phyloP scores from a whole-genome alignment of 2,113 vertebrate species.

The Progne subis region DNA sequence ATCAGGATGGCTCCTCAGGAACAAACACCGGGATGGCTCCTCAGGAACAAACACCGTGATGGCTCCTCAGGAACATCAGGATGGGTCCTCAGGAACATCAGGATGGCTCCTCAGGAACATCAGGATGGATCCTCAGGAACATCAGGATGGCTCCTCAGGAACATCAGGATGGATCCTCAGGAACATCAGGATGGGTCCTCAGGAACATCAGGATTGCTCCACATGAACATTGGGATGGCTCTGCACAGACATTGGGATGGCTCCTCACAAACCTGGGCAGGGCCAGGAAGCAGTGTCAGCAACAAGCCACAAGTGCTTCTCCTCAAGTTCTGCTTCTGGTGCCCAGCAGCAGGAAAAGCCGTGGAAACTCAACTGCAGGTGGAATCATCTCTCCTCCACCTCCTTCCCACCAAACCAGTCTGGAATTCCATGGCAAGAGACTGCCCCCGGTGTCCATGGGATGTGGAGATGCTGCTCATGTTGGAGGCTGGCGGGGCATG shows the following conservation, averaged over 20 bases:
- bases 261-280: not conserved
- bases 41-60: no score
- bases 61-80: not conserved
- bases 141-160: rapidly evolving
- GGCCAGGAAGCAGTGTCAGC: not conserved
- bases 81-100: no score
- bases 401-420: not conserved
- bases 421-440: not conserved
- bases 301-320: not conserved
- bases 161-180: no score
- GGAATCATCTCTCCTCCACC: not conserved
- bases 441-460: not conserved
- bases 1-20: no score
- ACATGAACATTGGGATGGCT: rapidly evolving
- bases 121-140: no score
- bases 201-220: not conserved
- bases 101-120: not conserved
- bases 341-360: not conserved
- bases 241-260: not conserved
- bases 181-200: not conserved
- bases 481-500: not conserved
- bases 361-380: not conserved
- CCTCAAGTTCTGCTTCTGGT: not conserved
- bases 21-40: no score
- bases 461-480: not conserved